Base-by-base conservation (phyloP, 1,140 invertebrate species). In the Megalopta genalis region DNA sequence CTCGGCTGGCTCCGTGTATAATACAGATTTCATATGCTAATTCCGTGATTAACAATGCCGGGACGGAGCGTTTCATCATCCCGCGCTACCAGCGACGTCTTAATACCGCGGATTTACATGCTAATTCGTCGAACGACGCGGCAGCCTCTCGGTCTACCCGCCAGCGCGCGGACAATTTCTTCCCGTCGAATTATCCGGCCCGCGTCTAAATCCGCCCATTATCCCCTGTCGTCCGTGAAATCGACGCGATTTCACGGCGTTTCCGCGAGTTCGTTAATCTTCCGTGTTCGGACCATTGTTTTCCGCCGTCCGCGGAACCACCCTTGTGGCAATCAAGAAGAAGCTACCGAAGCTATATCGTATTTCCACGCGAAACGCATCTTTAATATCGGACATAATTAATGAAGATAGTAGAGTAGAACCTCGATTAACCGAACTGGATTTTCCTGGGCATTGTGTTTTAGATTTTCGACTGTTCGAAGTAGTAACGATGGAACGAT, bases 1-100 rank as follows among this genome's bases (percentile, higher is more conserved):
- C 57, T 65, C 63, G 67, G 71, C 63, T 69, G 60, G 68, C 80
- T 77, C 65, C 72, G 82, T 73, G 80, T 86, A 90, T 88, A 90
- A 88, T 89, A 90, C 86, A 85, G 88, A 90, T 90, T 90, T 89
- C 87, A 88, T 90, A 91, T 91, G 90, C 85, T 91, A 91, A 91
- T 91, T 91, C 89, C 80, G 86, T 90, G 89, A 90, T 90, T 91
- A 91, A 91, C 89, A 90, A 90, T 89, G 81, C 83, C 32, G 74
- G 78, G 87, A 89, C 80, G 83, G 72, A 82, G 73, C 86, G 86
- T 90, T 89, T 89, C 86, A 88, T 90, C 88, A 90, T 89, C 79
- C 73, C 77, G 80, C 49, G 84, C 84, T 80, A 87, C 85, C 85
- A 86, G 77, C 83, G 81, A 85, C 81, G 85, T 88, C 87, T 88